phyloP scores from a whole-genome alignment of 2,113 vertebrate genomes.

The Ivindomyrus marchei region DNA sequence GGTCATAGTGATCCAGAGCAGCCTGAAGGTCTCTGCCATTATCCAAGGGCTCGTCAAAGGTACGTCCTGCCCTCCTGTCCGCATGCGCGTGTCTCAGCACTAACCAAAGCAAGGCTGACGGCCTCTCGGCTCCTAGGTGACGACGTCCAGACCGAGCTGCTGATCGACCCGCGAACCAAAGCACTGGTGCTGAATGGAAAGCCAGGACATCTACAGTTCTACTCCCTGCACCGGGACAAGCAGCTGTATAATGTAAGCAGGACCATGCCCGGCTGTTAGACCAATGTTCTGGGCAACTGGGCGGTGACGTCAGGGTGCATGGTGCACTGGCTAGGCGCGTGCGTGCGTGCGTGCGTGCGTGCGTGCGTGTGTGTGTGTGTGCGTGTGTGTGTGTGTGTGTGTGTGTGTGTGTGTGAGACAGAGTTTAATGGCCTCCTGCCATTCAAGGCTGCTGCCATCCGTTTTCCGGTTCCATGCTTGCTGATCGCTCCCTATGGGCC shows the following conservation, averaged over 20 bases:
- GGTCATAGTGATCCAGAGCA: constrained; percentile 77
- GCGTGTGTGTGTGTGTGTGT: no score
- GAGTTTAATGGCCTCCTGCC: not conserved
- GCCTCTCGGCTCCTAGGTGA: constrained; percentile 56
- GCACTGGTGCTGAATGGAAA: constrained; percentile 90
- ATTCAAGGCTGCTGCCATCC: not conserved
- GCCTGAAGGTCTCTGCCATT: constrained; percentile 69
- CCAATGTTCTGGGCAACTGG: not conserved
- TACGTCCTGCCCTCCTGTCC: constrained; percentile 40
- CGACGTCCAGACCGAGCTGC: constrained; percentile 66
- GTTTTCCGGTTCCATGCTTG: not conserved
- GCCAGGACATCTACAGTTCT: constrained; percentile 95
- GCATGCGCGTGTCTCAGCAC: no score
- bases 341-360: no score
- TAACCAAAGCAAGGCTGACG: not conserved
- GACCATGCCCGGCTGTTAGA: not conserved
- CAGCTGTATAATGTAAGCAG: constrained; percentile 86
- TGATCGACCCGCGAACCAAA: constrained; percentile 83
- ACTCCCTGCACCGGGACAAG: constrained; percentile 81
- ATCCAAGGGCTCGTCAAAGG: constrained; percentile 93
- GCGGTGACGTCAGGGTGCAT: not conserved
- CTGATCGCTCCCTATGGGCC: not conserved
- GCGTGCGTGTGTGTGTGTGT: no score
- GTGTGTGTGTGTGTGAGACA: no score
- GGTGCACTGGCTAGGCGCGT: not conserved